phyloP scores from a whole-genome alignment of 1,140 invertebrate genomes.

The Penaeus vannamei region DNA sequence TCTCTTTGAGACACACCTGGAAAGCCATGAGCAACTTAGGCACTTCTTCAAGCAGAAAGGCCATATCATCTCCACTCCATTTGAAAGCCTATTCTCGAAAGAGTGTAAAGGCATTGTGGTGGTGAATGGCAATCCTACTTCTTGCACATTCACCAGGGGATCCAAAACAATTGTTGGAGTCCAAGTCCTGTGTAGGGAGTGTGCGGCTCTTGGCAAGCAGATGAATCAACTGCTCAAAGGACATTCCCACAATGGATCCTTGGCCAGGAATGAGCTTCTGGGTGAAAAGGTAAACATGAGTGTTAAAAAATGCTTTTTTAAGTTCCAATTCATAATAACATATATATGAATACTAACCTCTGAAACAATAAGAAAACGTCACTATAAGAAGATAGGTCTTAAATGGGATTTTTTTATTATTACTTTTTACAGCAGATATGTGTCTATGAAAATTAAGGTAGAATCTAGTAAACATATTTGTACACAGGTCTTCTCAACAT shows the following conservation, averaged over 20 bases:
- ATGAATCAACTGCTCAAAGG: slow-evolving; percentile 45
- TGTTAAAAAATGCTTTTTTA: no score
- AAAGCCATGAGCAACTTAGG: slow-evolving; percentile 50
- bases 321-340: no score
- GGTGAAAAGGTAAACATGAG: slow-evolving; percentile 37
- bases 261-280: background rate
- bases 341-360: no score
- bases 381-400: no score
- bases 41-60: slow-evolving; percentile 53
- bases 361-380: no score
- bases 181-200: slow-evolving; percentile 47
- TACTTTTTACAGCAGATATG: no score
- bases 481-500: no score
- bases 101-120: slow-evolving; percentile 33
- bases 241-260: background rate
- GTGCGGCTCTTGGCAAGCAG: slow-evolving; percentile 44
- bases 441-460: no score
- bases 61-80: slow-evolving; percentile 55
- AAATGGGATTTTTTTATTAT: no score
- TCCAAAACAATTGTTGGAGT: slow-evolving; percentile 37
- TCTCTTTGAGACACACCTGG: slow-evolving; percentile 48
- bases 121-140: background rate
- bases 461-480: no score
- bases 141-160: slow-evolving; percentile 32
- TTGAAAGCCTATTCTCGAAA: slow-evolving; percentile 48